A percentile compares a stretch with the other conserved stretches of the same genome.
phyloP scores from a whole-genome alignment of 2,888 invertebrate genomes.

The Allophyes oxyacanthae region DNA sequence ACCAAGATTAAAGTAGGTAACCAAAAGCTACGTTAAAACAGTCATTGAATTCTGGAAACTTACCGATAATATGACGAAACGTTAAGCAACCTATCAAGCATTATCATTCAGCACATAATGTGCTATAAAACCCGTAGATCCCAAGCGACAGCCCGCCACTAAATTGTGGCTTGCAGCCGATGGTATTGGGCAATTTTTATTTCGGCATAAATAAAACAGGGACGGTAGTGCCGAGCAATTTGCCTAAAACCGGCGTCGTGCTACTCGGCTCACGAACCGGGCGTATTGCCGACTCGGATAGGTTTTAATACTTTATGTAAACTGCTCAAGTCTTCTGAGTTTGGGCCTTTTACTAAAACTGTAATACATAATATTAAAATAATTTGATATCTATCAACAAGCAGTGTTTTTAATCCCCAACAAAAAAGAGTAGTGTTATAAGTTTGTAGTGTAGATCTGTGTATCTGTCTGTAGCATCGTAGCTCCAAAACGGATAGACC shows the following conservation, averaged over 20 bases:
- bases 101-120: conserved; percentile 45
- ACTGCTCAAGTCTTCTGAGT: conserved; percentile 2
- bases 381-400: too few relatives aligned
- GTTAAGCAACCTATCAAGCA: conserved; percentile 22
- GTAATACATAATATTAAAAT: too few relatives aligned
- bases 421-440: too few relatives aligned
- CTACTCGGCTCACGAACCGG: conserved; percentile 46
- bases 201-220: conserved; percentile 83
- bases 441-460: too few relatives aligned
- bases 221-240: conserved; percentile 76
- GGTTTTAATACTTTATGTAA: conserved; percentile 12
- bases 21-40: too few relatives aligned
- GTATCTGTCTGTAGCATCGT: too few relatives aligned
- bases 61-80: conserved; percentile 13
- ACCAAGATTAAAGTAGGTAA: too few relatives aligned
- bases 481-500: too few relatives aligned
- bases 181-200: conserved; percentile 82
- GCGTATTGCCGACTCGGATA: conserved; percentile 42
- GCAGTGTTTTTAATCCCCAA: too few relatives aligned
- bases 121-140: conserved; percentile 39
- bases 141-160: conserved; percentile 55
- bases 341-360: too few relatives aligned
- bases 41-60: not conserved
- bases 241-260: conserved; percentile 79
- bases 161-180: conserved; percentile 68